phyloP scores from a whole-genome alignment of 2,888 invertebrate species.

The Salticus scenicus region DNA sequence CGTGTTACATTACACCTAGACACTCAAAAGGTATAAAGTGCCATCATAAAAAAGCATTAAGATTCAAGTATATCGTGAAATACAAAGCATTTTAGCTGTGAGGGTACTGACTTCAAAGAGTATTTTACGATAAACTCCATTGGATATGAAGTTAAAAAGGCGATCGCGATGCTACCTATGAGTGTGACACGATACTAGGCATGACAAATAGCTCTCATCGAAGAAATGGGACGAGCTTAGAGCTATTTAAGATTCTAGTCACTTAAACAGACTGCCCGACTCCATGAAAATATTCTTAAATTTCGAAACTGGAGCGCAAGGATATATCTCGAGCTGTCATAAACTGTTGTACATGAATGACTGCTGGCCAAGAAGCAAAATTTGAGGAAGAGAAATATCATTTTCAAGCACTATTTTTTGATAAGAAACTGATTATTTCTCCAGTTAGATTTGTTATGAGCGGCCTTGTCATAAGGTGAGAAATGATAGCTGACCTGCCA shows the following conservation, averaged over 20 bases:
- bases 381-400: background rate
- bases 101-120: constrained; percentile 10
- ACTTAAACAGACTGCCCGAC: background rate
- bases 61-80: background rate
- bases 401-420: background rate
- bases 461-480: constrained; percentile 10
- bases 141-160: background rate
- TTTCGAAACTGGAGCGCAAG: constrained; percentile 2
- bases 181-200: too few relatives aligned
- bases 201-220: background rate
- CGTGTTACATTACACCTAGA: background rate
- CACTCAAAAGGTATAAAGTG: background rate
- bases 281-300: background rate
- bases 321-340: background rate
- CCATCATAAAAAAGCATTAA: background rate
- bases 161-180: background rate
- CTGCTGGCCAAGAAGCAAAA: background rate
- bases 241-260: background rate
- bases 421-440: background rate
- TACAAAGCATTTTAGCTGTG: background rate
- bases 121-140: background rate
- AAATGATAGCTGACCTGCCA: background rate
- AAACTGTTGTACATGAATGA: background rate
- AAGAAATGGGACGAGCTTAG: background rate
- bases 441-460: background rate